Conservation (phyloP, 2,113 vertebrate genomes). For the Daphoenositta chrysoptera region DNA sequence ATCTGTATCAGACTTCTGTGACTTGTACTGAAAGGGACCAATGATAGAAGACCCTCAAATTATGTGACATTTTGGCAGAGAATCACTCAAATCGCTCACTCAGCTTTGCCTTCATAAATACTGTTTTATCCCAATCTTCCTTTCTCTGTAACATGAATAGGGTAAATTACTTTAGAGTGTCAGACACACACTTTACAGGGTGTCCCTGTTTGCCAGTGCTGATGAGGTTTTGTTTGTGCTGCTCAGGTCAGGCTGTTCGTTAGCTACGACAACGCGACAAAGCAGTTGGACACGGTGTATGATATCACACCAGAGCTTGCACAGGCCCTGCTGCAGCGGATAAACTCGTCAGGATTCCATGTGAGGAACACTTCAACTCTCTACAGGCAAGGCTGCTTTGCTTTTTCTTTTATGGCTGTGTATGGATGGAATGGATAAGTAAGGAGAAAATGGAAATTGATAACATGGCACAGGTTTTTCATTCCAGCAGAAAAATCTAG, state of each 20-base stretch:
- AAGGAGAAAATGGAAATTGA: neutral
- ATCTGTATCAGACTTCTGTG: neutral
- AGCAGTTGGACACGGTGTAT: slow-evolving; percentile 79
- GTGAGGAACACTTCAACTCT: slow-evolving; percentile 77
- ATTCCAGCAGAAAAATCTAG: neutral
- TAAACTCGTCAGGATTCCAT: slow-evolving; percentile 74
- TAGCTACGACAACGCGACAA: slow-evolving; percentile 82
- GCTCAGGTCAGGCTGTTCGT: slow-evolving; percentile 77
- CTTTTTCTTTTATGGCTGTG: neutral
- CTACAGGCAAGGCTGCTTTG: slow-evolving; percentile 69
- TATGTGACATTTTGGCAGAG: neutral
- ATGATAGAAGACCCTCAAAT: neutral
- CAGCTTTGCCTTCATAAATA: neutral
- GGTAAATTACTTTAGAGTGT: neutral
- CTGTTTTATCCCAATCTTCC: neutral
- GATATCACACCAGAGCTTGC: slow-evolving; percentile 75
- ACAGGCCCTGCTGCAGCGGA: slow-evolving; percentile 74
- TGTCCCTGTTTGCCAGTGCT: neutral
- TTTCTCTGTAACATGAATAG: neutral
- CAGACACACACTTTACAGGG: neutral
- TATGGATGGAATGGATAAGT: neutral
- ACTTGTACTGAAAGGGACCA: neutral
- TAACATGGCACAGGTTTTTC: neutral
- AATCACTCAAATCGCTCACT: neutral
- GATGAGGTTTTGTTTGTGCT: neutral